These are phyloP conservation scores for Potamarius usumacintae DNA, from an alignment of 2,113 vertebrate genomes.

Conservation along the genomic window DNA sequence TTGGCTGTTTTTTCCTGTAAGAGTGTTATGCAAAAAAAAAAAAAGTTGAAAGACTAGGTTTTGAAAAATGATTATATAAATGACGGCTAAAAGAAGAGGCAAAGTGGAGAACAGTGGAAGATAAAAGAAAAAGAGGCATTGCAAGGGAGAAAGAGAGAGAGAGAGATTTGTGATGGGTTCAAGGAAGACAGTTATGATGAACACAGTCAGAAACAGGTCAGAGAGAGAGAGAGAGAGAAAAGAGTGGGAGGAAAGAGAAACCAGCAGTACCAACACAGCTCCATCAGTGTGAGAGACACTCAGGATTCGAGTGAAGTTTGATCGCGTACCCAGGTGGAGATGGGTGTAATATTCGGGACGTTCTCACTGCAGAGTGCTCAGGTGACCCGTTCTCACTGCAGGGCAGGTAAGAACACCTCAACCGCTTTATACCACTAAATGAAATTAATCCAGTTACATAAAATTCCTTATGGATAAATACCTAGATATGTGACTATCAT, in stretches of 20 bases:
- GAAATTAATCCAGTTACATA: neutral
- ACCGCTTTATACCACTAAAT: neutral
- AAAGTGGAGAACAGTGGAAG: neutral
- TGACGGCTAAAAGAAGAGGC: neutral
- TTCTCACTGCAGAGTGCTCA: slow-evolving; percentile 62
- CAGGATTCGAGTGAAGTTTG: neutral
- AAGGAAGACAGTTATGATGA: slow-evolving; percentile 13
- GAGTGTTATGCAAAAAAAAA: neutral
- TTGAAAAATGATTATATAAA: slow-evolving; percentile 7
- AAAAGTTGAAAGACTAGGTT: neutral
- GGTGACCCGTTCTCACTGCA: slow-evolving; percentile 45
- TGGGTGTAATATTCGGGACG: slow-evolving; percentile 63
- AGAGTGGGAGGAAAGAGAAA: slow-evolving; percentile 5
- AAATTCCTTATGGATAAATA: neutral
- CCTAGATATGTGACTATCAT: neutral
- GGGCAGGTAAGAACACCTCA: slow-evolving; percentile 53
- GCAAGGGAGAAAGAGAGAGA: neutral
- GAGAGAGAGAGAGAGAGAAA: slow-evolving; percentile 19
- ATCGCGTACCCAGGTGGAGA: slow-evolving; percentile 21
- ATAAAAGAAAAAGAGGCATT: slow-evolving; percentile 30
- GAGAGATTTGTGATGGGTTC: slow-evolving; percentile 17
- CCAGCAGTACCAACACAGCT: slow-evolving; percentile 17
- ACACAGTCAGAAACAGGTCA: slow-evolving; percentile 26
- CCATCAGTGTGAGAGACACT: neutral
- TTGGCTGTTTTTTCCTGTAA: neutral